A percentile compares a stretch with the other conserved stretches of the same genome.
These are phyloP conservation scores for Clupea harengus DNA, from an alignment of 2,113 vertebrate species.

Conservation along the genomic window DNA sequence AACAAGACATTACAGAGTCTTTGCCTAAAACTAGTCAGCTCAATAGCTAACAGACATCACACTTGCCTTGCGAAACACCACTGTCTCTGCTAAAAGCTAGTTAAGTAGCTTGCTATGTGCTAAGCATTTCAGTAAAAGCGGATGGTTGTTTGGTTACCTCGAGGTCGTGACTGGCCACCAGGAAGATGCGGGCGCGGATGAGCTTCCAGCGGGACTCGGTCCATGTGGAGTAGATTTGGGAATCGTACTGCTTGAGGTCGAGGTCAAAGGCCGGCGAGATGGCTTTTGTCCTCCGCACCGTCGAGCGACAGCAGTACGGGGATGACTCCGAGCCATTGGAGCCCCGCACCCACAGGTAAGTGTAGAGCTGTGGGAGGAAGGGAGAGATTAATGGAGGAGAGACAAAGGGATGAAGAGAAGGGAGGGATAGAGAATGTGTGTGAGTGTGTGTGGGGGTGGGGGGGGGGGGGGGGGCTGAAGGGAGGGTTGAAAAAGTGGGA, in stretches of 20 bases:
- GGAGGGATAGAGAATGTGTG: background rate
- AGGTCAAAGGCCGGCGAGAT: conserved; percentile 89
- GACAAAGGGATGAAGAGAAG: background rate
- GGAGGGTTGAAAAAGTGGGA: background rate
- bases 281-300: conserved; percentile 67
- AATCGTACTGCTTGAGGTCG: conserved; percentile 80
- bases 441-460: no score
- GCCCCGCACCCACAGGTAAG: conserved; percentile 84
- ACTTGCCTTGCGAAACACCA: no score
- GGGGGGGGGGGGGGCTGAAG: background rate
- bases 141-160: conserved; percentile 73
- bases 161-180: conserved; percentile 87
- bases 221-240: conserved; percentile 89
- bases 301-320: conserved; percentile 75
- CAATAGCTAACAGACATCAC: no score
- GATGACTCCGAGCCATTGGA: conserved; percentile 68
- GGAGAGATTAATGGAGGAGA: background rate
- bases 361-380: conserved; percentile 70
- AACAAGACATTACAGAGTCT: background rate
- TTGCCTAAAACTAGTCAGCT: background rate
- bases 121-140: conserved; percentile 10
- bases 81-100: no score
- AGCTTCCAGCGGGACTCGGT: conserved; percentile 93
- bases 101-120: no score
- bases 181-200: conserved; percentile 85